Evolutionary conservation across 2,888 invertebrate genomes (phyloP).

Genomic region (Dicroscelio sp.): DNA sequence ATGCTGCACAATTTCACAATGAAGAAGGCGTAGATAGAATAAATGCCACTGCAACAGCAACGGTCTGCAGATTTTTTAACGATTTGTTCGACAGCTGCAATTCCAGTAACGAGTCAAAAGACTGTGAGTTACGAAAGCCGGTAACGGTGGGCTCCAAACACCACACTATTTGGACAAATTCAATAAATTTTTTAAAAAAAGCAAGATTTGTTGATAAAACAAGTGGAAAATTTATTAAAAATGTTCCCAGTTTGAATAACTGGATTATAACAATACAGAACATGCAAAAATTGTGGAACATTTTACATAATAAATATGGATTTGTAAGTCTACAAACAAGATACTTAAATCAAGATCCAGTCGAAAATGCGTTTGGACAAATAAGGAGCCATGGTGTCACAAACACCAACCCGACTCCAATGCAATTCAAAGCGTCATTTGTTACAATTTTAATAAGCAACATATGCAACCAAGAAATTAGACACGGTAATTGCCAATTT

Average conservation of each 20-base stretch:
- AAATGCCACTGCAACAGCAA: constrained; percentile 14
- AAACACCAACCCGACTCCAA: constrained; percentile 24
- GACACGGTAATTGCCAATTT: neutral
- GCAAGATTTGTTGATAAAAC: neutral
- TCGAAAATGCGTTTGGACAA: constrained; percentile 59
- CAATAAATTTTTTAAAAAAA: neutral
- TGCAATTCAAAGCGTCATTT: constrained; percentile 35
- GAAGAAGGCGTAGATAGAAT: neutral
- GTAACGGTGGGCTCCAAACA: neutral
- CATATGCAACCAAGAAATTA: neutral
- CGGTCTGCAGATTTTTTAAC: constrained; percentile 20
- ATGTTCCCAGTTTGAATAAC: constrained; percentile 39
- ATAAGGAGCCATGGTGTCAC: constrained; percentile 44
- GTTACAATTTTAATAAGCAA: constrained; percentile 44
- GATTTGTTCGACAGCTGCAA: constrained; percentile 23
- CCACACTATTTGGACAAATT: constrained; percentile 12
- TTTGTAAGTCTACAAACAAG: constrained; percentile 27
- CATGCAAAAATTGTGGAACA: constrained; percentile 24
- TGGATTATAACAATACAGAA: constrained; percentile 26
- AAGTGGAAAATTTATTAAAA: neutral
- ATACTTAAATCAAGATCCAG: constrained; percentile 56
- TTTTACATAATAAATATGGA: neutral
- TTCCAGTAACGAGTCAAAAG: neutral
- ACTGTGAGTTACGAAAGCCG: constrained; percentile 3
- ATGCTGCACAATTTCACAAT: neutral